A percentile compares a stretch with the other conserved stretches of the same genome.
Evolutionary conservation across 2,797 vertebrate genomes (phyloP).

Genomic region (Oryzias sinensis): DNA sequence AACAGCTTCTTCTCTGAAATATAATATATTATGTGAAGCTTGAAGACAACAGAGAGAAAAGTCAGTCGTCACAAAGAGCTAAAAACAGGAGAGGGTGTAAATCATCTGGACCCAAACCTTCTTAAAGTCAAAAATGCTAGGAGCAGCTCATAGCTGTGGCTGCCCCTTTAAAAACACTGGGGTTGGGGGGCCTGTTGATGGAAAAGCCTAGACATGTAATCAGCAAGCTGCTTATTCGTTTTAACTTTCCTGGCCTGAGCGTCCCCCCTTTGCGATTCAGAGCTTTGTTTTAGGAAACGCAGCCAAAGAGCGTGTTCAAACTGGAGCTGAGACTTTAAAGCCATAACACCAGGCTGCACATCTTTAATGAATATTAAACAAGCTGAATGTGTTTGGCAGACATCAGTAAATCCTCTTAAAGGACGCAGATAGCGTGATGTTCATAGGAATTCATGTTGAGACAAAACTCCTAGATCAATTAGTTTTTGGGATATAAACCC

Average conservation of each 20-base stretch:
- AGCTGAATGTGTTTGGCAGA: neutral
- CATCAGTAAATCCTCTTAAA: neutral
- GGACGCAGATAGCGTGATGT: conserved; percentile 3
- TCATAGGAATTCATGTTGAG: neutral
- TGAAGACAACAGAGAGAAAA: neutral
- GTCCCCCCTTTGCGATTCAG: conserved; percentile 29
- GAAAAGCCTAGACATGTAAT: conserved; percentile 70
- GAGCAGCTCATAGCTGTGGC: conserved; percentile 47
- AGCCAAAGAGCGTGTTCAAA: conserved; percentile 57
- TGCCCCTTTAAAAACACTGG: conserved; percentile 37
- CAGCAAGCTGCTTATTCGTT: conserved; percentile 58
- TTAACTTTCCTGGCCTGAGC: conserved; percentile 59
- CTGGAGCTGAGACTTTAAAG: conserved; percentile 45
- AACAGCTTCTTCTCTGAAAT: too few species aligned
- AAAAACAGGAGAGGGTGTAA: conserved; percentile 7
- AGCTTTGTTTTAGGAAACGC: conserved; percentile 52
- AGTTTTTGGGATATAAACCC: neutral
- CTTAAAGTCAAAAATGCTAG: conserved; percentile 19
- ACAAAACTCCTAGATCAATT: neutral
- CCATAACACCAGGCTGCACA: conserved; percentile 18
- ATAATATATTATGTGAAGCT: too few species aligned
- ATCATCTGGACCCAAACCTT: conserved; percentile 40
- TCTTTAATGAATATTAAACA: conserved; percentile 26
- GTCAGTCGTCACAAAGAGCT: conserved; percentile 10
- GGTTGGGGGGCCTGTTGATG: conserved; percentile 41